Percentiles rank a stretch among this genome's conserved stretches.
Evolutionary conservation across 2,113 vertebrate genomes (phyloP).

Genomic region (Phrynosoma blainvillii): DNA sequence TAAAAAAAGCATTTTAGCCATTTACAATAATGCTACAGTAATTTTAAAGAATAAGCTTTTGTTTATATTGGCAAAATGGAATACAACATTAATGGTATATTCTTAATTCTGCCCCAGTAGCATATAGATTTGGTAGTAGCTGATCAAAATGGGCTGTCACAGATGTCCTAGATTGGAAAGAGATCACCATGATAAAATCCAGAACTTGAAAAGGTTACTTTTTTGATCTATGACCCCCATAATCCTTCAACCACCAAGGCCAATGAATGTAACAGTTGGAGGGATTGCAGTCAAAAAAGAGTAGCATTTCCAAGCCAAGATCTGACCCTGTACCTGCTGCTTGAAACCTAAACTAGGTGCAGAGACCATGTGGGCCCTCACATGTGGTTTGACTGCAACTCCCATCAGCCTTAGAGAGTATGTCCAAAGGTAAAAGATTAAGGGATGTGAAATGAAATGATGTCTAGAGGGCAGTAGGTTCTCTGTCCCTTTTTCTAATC

Average conservation of each 20-base stretch:
- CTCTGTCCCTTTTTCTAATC: not conserved
- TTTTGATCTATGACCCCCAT: too few relatives aligned
- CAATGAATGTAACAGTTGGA: too few relatives aligned
- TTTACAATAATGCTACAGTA: not conserved
- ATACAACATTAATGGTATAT: not conserved
- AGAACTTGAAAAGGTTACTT: not conserved
- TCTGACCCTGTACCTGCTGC: not conserved
- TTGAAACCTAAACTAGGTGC: not conserved
- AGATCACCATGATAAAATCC: not conserved
- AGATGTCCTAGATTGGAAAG: not conserved
- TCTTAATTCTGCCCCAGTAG: not conserved
- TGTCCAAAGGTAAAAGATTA: not conserved
- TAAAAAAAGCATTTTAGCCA: not conserved
- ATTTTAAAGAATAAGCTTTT: not conserved
- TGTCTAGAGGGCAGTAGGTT: not conserved
- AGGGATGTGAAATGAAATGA: not conserved
- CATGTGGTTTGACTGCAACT: not conserved
- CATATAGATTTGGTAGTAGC: not conserved
- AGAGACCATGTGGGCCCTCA: not conserved
- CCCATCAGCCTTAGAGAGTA: not conserved
- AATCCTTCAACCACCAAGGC: too few relatives aligned
- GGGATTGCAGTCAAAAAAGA: too few relatives aligned
- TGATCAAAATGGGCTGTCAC: not conserved
- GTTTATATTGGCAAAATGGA: not conserved
- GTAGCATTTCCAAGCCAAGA: not conserved